Conservation (phyloP, 2,113 vertebrate genomes). For the Heloderma charlesbogerti region DNA sequence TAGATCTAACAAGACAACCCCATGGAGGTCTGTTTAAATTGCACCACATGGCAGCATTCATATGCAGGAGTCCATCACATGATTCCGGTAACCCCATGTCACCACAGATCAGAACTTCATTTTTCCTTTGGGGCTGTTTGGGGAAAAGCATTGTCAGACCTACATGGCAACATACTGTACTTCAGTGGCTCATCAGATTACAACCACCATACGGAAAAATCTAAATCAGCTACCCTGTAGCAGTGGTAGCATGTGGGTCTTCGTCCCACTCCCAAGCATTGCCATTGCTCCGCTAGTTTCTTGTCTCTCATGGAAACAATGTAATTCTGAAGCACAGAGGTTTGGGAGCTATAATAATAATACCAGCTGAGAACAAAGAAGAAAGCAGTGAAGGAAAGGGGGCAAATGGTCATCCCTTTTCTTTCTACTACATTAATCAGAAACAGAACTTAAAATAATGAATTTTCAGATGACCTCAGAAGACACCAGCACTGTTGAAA, state of each 20-base stretch:
- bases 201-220: neutral
- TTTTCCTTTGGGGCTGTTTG: neutral
- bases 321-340: constrained; percentile 4
- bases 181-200: neutral
- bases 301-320: constrained; percentile 9
- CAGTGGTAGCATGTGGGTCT: neutral
- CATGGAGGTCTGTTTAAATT: neutral
- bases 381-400: neutral
- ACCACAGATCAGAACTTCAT: neutral
- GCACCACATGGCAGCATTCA: neutral
- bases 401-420: neutral
- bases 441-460: constrained; percentile 37
- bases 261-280: neutral
- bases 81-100: neutral
- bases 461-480: constrained; percentile 15
- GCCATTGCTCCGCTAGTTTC: neutral
- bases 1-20: neutral
- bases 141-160: neutral
- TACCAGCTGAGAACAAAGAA: constrained; percentile 47
- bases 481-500: constrained; percentile 32
- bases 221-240: neutral
- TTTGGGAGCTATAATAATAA: constrained; percentile 48
- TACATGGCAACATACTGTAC: neutral
- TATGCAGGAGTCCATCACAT: neutral
- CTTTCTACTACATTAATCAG: constrained; percentile 37